These are phyloP conservation scores for Bilobella aurantiaca DNA, from an alignment of 1,140 invertebrate genomes.

Conservation along the genomic window DNA sequence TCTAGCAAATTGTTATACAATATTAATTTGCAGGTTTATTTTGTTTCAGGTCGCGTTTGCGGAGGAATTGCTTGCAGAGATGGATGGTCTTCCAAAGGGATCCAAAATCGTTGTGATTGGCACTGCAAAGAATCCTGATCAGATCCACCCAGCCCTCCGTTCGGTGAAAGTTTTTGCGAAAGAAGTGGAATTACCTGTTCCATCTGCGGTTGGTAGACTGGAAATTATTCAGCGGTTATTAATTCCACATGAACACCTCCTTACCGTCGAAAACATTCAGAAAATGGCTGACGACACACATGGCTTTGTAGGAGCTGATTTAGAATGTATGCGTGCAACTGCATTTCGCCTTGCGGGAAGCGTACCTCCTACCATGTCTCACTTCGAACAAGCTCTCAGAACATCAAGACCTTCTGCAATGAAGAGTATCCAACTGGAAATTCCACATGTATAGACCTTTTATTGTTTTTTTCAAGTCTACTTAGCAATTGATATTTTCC, in stretches of 20 bases:
- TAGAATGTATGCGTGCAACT: slow-evolving; percentile 60
- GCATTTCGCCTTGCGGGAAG: neutral
- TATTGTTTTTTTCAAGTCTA: neutral
- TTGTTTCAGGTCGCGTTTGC: too few species aligned
- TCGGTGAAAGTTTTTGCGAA: slow-evolving; percentile 65
- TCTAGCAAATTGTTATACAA: neutral
- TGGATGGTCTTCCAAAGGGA: slow-evolving; percentile 36
- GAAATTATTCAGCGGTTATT: slow-evolving; percentile 51
- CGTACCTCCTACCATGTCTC: neutral
- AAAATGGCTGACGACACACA: slow-evolving; percentile 60
- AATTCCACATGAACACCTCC: too few species aligned
- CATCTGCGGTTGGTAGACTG: slow-evolving; percentile 52
- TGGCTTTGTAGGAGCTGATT: slow-evolving; percentile 80
- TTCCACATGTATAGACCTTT: slow-evolving; percentile 53
- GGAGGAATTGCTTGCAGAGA: neutral
- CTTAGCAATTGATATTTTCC: slow-evolving; percentile 6
- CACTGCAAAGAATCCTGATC: slow-evolving; percentile 59
- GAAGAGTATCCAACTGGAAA: slow-evolving; percentile 72
- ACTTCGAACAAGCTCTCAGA: slow-evolving; percentile 51
- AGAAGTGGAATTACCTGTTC: slow-evolving; percentile 76
- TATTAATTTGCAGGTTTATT: neutral
- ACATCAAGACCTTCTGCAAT: slow-evolving; percentile 75
- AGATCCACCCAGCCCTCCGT: slow-evolving; percentile 58
- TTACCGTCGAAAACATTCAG: slow-evolving; percentile 49
- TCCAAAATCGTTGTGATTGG: slow-evolving; percentile 56